Percentiles rank a stretch among this genome's conserved stretches.
These are phyloP conservation scores for Galleria mellonella DNA, from an alignment of 1,140 invertebrate species.

Conservation along the genomic window DNA sequence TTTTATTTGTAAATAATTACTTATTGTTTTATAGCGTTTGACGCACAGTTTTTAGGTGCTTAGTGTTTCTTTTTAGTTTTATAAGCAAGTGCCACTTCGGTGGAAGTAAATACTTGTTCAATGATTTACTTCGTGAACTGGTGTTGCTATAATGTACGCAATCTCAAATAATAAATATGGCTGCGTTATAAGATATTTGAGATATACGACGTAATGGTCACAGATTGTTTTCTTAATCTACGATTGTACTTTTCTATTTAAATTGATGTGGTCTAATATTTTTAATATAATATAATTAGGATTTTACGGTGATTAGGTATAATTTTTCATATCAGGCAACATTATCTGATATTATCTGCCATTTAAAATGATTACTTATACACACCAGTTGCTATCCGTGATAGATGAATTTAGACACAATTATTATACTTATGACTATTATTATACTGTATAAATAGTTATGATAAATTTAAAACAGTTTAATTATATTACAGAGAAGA, in stretches of 20 bases:
- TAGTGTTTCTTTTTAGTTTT: conserved; percentile 24
- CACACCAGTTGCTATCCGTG: too few relatives aligned
- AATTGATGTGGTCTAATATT: neutral
- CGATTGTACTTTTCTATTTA: neutral
- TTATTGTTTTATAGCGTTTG: conserved; percentile 32
- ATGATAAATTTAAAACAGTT: too few relatives aligned
- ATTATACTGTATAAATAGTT: too few relatives aligned
- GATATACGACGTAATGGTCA: neutral
- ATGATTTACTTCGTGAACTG: conserved; percentile 41
- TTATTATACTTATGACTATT: too few relatives aligned
- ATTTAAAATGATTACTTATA: too few relatives aligned
- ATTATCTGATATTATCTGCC: too few relatives aligned
- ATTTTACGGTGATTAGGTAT: too few relatives aligned
- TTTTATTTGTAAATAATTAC: conserved; percentile 28
- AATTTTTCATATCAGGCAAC: too few relatives aligned
- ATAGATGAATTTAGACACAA: too few relatives aligned
- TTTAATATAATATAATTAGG: too few relatives aligned
- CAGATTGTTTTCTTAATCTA: conserved; percentile 1
- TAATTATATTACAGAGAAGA: too few relatives aligned
- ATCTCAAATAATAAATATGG: conserved; percentile 26
- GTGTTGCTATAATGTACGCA: conserved; percentile 33
- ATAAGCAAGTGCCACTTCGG: conserved; percentile 41
- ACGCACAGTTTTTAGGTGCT: conserved; percentile 36
- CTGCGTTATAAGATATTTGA: conserved; percentile 2
- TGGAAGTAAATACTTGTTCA: conserved; percentile 36